Evolutionary conservation across 1,140 invertebrate genomes (phyloP), one percentile per base, ranked within the genome.

Genomic region (Glossosoma conforme): DNA sequence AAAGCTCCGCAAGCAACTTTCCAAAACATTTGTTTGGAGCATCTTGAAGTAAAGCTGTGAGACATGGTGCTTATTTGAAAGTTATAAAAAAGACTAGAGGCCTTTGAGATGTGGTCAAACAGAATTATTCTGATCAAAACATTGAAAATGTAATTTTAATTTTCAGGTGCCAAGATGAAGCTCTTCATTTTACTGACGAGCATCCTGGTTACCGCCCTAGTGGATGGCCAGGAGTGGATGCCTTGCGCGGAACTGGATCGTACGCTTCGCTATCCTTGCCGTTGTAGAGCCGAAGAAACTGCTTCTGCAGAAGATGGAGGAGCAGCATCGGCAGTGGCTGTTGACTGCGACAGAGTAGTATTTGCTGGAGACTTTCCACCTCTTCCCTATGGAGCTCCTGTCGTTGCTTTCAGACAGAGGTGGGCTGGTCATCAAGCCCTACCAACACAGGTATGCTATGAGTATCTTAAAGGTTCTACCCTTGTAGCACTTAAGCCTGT

Each of bases 271-370:
- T 73, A 83, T 48, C 82, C 82, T 0, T 85, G 82, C 63, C 67
- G 65, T 17, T 85, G 83, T 56, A 67, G 67, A 9, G 67, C 73
- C 11, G 68, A 54, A 19, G 68, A 70, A 11, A 68, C 70, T 42
- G 44, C 65, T 21, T 67, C 72, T 0, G 63, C 65, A 51, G 50
- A 59, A 3, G 57, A 54, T 6, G 51, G 77, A 0, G 68, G 72
- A 19, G 70, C 66, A 20, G 68, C 69, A 36, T 73, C 74, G 13
- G 56, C 65, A 10, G 71, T 85, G 17, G 67, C 76, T 33, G 78
- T 92, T 71, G 82, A 93, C 64, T 93, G 91, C 65, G 89, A 93
- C 68, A 69, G 78, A 14, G 80, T 90, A 10, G 84, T 89, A n/a
- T 91, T 93, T 54, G 75, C 81, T 14, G 78, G 81, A 10, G 88